These are phyloP conservation scores for Pseudopodoces humilis DNA, from an alignment of 2,113 vertebrate species.

Conservation along the genomic window DNA sequence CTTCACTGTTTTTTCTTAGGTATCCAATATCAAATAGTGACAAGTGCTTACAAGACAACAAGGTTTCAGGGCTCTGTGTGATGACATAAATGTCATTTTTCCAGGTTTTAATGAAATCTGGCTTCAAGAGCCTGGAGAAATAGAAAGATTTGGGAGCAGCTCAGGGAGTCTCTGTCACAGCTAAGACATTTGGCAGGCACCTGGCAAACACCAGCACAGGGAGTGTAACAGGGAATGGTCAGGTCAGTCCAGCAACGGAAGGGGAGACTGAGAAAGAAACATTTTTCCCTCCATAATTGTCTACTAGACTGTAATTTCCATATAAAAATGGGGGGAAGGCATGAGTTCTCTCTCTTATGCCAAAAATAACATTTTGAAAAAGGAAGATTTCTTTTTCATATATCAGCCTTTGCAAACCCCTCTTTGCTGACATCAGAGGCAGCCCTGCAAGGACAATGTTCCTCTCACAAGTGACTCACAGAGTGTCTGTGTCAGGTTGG, in stretches of 20 bases:
- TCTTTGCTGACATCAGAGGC: neutral
- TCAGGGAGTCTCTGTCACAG: neutral
- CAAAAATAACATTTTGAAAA: neutral
- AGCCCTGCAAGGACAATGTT: neutral
- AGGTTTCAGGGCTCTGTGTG: neutral
- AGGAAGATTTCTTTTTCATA: neutral
- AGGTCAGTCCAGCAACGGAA: neutral
- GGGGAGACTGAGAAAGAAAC: neutral
- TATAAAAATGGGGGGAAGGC: neutral
- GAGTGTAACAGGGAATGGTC: neutral
- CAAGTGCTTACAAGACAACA: neutral
- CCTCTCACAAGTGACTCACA: neutral
- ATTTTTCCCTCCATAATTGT: neutral
- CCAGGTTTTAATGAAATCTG: neutral
- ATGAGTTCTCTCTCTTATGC: neutral
- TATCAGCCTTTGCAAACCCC: neutral
- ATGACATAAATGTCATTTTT: neutral
- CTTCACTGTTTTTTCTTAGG: neutral
- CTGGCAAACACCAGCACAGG: neutral
- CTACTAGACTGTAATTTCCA: neutral
- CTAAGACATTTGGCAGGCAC: neutral
- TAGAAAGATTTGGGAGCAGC: neutral
- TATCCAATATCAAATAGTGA: neutral
- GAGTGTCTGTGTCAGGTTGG: neutral
- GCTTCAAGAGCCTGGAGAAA: neutral